Evolutionary conservation across 2,888 invertebrate species (phyloP), one percentile per base, ranked within the genome.

Genomic region (Eupithecia exiguata): DNA sequence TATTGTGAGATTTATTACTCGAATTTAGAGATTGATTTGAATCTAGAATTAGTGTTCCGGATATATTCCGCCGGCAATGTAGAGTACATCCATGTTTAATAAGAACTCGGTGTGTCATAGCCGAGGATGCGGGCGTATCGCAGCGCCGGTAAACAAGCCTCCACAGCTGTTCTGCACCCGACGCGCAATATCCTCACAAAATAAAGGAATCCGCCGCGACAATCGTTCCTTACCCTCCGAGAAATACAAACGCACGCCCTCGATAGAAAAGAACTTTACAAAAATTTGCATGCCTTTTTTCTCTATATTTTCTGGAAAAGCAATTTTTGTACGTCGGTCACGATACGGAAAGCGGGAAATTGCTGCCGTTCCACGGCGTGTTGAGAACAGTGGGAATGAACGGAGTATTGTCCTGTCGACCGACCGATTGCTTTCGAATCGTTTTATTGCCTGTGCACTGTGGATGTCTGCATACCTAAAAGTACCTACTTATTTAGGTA

Each of bases 161-260:
- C 87, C 83, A 86, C 91, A 90, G 89, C 91, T 91, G 92, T 89
- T 86, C 93, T 93, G 94, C 92, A 89, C 84, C 85, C 91, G 94
- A 93, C 94, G 94, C 91, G 94, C 93, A 94, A 94, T 94, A 94
- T 94, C 92, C 89, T 90, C 83, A 87, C 91, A 92, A 93, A 94
- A 94, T 94, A 94, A 94, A 94, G 90, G 91, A 93, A 91, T 90
- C 87, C 89, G 84, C 89, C 89, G 91, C 93, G 92, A 94, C 94
- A 92, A 93, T 93, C 92, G 93, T 91, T 90, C 87, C 89, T 92
- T 91, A 90, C 92, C 89, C 92, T 90, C 84, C 91, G 91, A 93
- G 92, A 92, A 93, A 94, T 94, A 93, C 94, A 94, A 93, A 93
- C 93, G 92, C 89, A 92, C 93, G 93, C 90, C 92, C 91, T 84